A percentile compares a stretch with the other conserved stretches of the same genome.
phyloP scores from a whole-genome alignment of 1,140 invertebrate genomes.

The Zaprionus inermis region DNA sequence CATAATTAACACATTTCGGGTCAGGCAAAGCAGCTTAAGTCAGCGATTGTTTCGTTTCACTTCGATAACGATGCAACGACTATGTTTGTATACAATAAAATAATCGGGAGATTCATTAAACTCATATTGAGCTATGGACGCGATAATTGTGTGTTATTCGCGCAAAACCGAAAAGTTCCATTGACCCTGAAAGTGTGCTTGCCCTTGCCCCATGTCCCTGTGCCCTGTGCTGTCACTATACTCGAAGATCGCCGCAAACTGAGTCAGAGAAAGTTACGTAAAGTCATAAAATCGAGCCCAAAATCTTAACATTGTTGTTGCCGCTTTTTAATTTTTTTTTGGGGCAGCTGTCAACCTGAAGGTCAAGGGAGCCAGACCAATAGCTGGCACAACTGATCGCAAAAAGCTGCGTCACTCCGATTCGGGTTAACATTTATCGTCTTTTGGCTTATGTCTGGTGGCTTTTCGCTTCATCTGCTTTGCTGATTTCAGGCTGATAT shows the following conservation, averaged over 20 bases:
- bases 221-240: neutral
- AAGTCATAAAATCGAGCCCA: constrained; percentile 61
- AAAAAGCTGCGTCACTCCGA: constrained; percentile 35
- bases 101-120: constrained; percentile 57
- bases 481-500: constrained; percentile 41
- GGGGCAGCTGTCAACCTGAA: constrained; percentile 51
- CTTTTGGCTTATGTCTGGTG: constrained; percentile 12
- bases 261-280: constrained; percentile 73
- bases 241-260: constrained; percentile 36
- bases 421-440: constrained; percentile 33
- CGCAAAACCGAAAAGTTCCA: constrained; percentile 60
- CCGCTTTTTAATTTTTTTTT: constrained; percentile 18
- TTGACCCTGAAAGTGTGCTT: constrained; percentile 64
- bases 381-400: constrained; percentile 42
- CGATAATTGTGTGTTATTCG: constrained; percentile 52
- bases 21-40: constrained; percentile 23
- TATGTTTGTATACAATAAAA: neutral
- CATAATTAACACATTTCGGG: constrained; percentile 8
- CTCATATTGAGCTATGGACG: constrained; percentile 47
- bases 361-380: constrained; percentile 65
- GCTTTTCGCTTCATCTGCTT: constrained; percentile 28
- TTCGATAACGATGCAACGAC: constrained; percentile 26
- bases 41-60: constrained; percentile 27
- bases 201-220: neutral
- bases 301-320: constrained; percentile 45